Base-by-base conservation (phyloP, 2,797 vertebrate genomes). In the Coilia nasus region DNA sequence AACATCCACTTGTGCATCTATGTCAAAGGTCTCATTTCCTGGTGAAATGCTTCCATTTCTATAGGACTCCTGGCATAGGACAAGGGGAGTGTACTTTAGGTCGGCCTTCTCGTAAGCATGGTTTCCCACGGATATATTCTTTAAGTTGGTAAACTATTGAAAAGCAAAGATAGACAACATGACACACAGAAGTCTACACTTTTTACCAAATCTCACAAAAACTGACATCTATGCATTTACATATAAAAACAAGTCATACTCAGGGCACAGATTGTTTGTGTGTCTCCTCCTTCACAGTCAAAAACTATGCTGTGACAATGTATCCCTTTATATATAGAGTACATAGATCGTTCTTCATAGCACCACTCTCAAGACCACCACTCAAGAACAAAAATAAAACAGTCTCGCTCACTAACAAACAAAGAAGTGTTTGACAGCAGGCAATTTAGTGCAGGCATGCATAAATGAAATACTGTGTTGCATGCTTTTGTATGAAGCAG, bases 11-110 rank as follows among this genome's bases (percentile, higher is more conserved):
- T 96, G 87, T 41, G 96, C 94, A 84, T 99, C 96, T 28, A 99
- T 98, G 91, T 97, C 95, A 92, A 99, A 97, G 80, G 96, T 98
- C 15, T 98, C 97, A 0, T 96, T 98, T 88, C 94, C 97, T 47
- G 98, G 96, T 46, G 89, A 97, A 89, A 99, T 95, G 90, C 89
- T 95, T 25, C 95, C 97, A 46, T 92, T 94, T 87, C 93, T 97
- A 94, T 98, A 99, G 91, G 96, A 98, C 60, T 96, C 92, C 91
- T 98, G 97, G 92, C 98, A 99, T 86, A 99, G 10, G 0, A 92
- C 87, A 91, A 99, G 89, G 0, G 97, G 94, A 0, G 94, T 93
- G 88, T 94, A 95, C 71, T 90, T 81, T 0, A 15, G 57, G 1
- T 93, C 96, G 6, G 85, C 94, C 87, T 92, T 96, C 91, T 98